These are phyloP conservation scores for Ptychoptera contaminata DNA, from an alignment of 2,888 invertebrate species.

Conservation along the genomic window DNA sequence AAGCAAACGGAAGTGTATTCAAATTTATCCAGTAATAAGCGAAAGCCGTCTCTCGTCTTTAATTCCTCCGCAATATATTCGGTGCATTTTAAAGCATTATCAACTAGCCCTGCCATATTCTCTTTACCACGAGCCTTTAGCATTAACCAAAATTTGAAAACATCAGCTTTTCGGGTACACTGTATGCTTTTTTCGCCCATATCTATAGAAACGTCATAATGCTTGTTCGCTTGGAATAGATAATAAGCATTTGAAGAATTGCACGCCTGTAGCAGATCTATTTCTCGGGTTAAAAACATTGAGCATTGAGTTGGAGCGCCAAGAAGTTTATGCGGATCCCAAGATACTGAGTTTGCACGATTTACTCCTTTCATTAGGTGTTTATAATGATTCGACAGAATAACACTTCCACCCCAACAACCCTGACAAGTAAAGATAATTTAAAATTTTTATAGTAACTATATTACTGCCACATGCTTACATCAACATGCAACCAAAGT, in stretches of 20 bases:
- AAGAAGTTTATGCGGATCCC: constrained; percentile 79
- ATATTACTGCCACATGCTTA: constrained; percentile 25
- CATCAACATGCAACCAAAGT: constrained; percentile 74
- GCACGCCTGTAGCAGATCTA: constrained; percentile 42
- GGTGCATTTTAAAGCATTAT: constrained; percentile 46
- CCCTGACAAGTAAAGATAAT: constrained; percentile 34
- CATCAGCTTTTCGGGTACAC: constrained; percentile 85
- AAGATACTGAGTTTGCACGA: constrained; percentile 57
- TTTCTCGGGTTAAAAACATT: constrained; percentile 38
- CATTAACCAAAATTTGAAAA: constrained; percentile 86
- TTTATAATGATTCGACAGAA: constrained; percentile 50
- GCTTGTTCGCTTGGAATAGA: constrained; percentile 71
- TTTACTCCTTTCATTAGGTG: constrained; percentile 34
- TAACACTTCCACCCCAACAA: constrained; percentile 61
- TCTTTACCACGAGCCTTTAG: constrained; percentile 65
- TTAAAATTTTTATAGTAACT: too few relatives aligned
- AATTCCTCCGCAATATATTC: constrained; percentile 40
- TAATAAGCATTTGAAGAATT: constrained; percentile 61
- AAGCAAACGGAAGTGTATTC: constrained; percentile 80
- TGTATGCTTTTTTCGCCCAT: constrained; percentile 80
- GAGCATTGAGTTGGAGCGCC: constrained; percentile 69
- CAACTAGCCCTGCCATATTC: constrained; percentile 42
- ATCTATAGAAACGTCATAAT: constrained; percentile 63
- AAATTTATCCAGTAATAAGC: constrained; percentile 41
- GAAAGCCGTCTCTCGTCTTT: constrained; percentile 37